Evolutionary conservation across 2,113 vertebrate genomes (phyloP).

Genomic region (Poicephalus meyeri): DNA sequence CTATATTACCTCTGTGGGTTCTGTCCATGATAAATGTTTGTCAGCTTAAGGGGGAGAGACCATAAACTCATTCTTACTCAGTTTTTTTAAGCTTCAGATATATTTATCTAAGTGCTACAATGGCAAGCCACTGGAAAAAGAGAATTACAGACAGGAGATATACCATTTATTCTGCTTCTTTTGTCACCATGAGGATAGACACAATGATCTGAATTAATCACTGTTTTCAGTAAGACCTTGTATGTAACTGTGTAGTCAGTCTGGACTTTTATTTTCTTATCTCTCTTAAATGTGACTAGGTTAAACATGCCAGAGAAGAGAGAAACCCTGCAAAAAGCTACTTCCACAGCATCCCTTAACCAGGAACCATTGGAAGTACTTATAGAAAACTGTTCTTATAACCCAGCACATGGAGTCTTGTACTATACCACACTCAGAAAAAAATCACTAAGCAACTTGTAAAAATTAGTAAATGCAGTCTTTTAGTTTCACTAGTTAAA

Average conservation of each 20-base stretch:
- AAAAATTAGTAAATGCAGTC: not conserved
- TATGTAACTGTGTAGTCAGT: not conserved
- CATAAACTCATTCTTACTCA: not conserved
- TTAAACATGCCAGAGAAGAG: not conserved
- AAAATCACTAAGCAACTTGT: not conserved
- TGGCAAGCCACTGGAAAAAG: not conserved
- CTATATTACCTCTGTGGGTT: not conserved
- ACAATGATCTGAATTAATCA: not conserved
- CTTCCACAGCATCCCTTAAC: not conserved
- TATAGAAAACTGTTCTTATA: not conserved
- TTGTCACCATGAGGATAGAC: not conserved
- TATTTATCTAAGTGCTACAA: not conserved
- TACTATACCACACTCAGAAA: too few relatives aligned
- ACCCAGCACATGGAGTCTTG: not conserved
- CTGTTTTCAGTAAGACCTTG: not conserved
- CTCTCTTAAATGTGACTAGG: not conserved
- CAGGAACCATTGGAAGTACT: not conserved
- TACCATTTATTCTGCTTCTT: not conserved
- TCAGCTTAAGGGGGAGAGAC: not conserved
- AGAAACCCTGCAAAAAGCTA: not conserved
- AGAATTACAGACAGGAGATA: not conserved
- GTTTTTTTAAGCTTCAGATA: not conserved
- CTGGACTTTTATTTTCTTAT: not conserved
- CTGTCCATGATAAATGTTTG: not conserved
- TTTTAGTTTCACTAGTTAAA: not conserved